Evolutionary conservation across 2,113 vertebrate genomes (phyloP).

Genomic region (Cyprichromis sp.): DNA sequence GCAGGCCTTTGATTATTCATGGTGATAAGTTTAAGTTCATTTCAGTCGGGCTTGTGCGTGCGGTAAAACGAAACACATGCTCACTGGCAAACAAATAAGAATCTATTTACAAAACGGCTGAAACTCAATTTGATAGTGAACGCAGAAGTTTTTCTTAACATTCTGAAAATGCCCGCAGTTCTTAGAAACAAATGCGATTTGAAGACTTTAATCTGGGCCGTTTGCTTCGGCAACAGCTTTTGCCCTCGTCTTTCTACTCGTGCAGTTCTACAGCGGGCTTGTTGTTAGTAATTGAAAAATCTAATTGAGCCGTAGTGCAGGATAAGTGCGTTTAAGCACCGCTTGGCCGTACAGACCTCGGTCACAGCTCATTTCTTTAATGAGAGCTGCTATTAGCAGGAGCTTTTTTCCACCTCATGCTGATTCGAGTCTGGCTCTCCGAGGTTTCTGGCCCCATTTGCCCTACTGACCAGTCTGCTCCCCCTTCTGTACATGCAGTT

Average conservation of each 20-base stretch:
- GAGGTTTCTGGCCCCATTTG: constrained; percentile 16
- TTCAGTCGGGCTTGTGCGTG: background rate
- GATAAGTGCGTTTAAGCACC: constrained; percentile 26
- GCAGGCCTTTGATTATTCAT: background rate
- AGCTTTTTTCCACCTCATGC: constrained; percentile 49
- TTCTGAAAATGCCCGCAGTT: background rate
- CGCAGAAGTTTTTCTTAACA: background rate
- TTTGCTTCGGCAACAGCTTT: background rate
- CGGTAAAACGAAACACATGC: background rate
- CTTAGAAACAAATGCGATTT: background rate
- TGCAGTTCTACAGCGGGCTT: background rate
- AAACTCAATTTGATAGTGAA: background rate
- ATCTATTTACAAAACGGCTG: background rate
- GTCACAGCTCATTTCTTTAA: constrained; percentile 60
- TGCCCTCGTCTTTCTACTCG: background rate
- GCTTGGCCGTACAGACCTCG: background rate
- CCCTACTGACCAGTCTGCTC: constrained; percentile 9
- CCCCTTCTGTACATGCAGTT: background rate
- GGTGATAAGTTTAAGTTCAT: background rate
- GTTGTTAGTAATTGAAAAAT: constrained; percentile 22
- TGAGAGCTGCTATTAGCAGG: constrained; percentile 33
- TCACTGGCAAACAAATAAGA: background rate
- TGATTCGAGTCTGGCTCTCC: constrained; percentile 38
- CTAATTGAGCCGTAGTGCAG: constrained; percentile 20
- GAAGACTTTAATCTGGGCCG: background rate